Evolutionary conservation across 2,797 vertebrate genomes (phyloP), one percentile per base, ranked within the genome.

Genomic region (Amblyraja radiata): DNA sequence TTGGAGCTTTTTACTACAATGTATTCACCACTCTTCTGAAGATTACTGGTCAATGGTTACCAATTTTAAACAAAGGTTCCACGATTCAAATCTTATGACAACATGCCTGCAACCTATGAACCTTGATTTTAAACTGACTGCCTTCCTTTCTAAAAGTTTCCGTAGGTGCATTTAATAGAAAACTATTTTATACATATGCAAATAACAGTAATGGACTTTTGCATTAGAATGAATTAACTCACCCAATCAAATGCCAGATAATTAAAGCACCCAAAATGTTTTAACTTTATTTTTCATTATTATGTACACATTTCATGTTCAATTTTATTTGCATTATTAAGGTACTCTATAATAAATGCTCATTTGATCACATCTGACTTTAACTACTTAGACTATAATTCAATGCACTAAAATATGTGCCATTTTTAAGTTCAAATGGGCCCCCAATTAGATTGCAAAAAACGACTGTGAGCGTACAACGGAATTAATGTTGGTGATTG

Each of bases 231-330:
- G 28, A 36, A 32, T 78, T 32, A n/a, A 10, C 77, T 78, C 77
- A 32, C n/a, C 76, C 76, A 78, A 13, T 78, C n/a, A n/a, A 78
- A 10, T 32, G 13, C 78, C 32, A 3, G 77, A 78, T 32, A 78
- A 78, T 78, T 78, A 78, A 78, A 78, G 13, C 32, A 10, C 28
- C n/a, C 77, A 32, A 14, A 11, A 77, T 54, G 28, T 77, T 77
- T 77, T 36, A 78, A 78, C 13, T 32, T 32, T 32, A 32, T 1
- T 77, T 10, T 78, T 78, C n/a, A 32, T 36, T 32, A 78, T 78
- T 78, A 11, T 78, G 77, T 78, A 78, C 77, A 78, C n/a, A 78
- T 78, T 78, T 78, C n/a, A 78, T 36, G 77, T n/a, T 78, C 77
- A 78, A 78, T 78, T 36, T 78, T 78, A n/a, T 13, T 78, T 78